Conservation (phyloP, 2,888 invertebrate species). For the Sminthurides aquaticus region DNA sequence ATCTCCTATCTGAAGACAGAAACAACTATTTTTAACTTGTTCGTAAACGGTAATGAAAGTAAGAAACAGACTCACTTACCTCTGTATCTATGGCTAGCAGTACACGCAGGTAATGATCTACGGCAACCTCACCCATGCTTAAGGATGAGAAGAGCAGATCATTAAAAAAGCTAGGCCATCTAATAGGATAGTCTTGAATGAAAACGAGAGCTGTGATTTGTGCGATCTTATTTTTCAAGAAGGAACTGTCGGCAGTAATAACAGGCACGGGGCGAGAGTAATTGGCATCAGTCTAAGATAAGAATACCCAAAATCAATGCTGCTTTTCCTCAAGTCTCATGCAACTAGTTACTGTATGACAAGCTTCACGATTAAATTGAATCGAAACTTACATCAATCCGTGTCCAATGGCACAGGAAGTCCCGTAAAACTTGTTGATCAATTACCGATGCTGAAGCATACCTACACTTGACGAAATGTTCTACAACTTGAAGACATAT, state of each 20-base stretch:
- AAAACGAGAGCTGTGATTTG: constrained; percentile 53
- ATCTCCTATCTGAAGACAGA: constrained; percentile 47
- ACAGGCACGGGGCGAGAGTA: constrained; percentile 14
- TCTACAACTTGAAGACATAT: constrained; percentile 52
- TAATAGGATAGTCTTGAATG: constrained; percentile 51
- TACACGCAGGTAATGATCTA: constrained; percentile 52
- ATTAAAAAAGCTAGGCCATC: constrained; percentile 53
- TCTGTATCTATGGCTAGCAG: constrained; percentile 53
- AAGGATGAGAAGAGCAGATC: constrained; percentile 48
- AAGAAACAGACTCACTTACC: constrained; percentile 46
- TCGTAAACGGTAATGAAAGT: too few relatives aligned
- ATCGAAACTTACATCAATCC: constrained; percentile 47
- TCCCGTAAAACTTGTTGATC: constrained; percentile 46
- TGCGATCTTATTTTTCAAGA: constrained; percentile 53
- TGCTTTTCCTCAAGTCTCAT: too few relatives aligned
- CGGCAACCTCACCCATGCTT: constrained; percentile 46
- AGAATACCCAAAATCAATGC: too few relatives aligned
- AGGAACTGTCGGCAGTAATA: constrained; percentile 45
- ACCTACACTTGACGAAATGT: constrained; percentile 49
- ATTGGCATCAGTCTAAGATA: too few relatives aligned
- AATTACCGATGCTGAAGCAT: constrained; percentile 40
- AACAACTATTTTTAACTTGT: too few relatives aligned
- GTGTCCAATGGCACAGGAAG: constrained; percentile 48
- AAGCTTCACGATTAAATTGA: too few relatives aligned
- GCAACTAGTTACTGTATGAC: too few relatives aligned